phyloP scores from a whole-genome alignment of 2,888 invertebrate genomes.

The Copidosoma aretas region DNA sequence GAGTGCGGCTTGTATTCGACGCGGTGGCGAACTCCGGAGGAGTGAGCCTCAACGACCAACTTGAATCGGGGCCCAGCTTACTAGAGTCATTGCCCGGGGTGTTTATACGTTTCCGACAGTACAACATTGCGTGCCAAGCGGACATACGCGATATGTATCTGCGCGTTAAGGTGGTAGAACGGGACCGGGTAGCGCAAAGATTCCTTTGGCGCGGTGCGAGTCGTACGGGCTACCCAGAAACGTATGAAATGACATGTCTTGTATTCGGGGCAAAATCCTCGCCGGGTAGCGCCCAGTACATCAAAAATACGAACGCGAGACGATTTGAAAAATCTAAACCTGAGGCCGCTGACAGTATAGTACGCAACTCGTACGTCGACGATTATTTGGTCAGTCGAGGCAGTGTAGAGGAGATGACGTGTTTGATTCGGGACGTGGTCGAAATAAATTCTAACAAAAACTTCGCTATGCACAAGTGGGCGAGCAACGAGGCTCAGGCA shows the following conservation, averaged over 20 bases:
- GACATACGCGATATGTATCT: conserved; percentile 65
- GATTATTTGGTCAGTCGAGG: not conserved
- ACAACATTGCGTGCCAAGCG: not conserved
- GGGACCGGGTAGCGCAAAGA: conserved; percentile 3
- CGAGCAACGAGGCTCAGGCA: not conserved
- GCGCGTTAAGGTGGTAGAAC: conserved; percentile 79
- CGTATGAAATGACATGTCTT: conserved; percentile 45
- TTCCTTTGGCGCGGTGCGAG: conserved; percentile 2
- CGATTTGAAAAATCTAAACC: not conserved
- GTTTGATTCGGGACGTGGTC: too few species aligned
- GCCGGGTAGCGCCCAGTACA: conserved; percentile 30
- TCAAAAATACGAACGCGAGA: not conserved
- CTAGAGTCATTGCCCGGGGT: not conserved
- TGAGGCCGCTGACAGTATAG: not conserved
- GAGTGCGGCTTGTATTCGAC: conserved; percentile 9
- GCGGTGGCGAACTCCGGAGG: conserved; percentile 1
- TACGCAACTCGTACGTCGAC: not conserved
- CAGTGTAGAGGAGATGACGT: not conserved
- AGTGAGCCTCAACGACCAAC: conserved; percentile 1
- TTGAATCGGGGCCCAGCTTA: not conserved
- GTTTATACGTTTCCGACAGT: not conserved
- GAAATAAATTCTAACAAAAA: not conserved
- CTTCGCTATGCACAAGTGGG: not conserved
- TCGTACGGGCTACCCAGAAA: not conserved
- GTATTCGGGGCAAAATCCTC: conserved; percentile 43